Evolutionary conservation across 2,888 invertebrate species (phyloP), one percentile per base, ranked within the genome.

Genomic region (Eupithecia subumbrata): DNA sequence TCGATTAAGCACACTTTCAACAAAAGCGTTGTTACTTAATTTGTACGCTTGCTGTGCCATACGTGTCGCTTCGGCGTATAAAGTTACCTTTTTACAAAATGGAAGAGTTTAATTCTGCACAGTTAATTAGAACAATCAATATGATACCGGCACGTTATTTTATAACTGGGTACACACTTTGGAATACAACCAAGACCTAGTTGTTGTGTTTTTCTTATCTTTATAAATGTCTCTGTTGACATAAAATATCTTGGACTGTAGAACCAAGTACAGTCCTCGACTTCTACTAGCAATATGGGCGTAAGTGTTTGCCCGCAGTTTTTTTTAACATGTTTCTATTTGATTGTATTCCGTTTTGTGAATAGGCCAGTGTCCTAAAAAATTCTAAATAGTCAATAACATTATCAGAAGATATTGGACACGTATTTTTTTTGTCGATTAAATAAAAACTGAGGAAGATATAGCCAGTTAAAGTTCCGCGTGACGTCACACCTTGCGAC

Each of bases 1-100:
- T 66, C 48, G 12, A 56, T 60, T 48, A 75, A 48, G 68, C 71
- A 52, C 34, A 74, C 48, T 63, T 37, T 72, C 63, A 74, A 73
- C 40, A 64, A 52, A 73, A 63, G 25, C 67, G n/a, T 40, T 37
- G 18, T 40, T 43, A 8, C 37, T 40, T n/a, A 11, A 12, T 68
- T 37, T 3, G 25, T 45, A 68, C 11, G 68, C 68, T 68, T 68
- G 43, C 37, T 60, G 40, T 60, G 5, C 34, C 8, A 64, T 64
- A 25, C 22, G 22, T 67, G 40, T 37, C n/a, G 40, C n/a, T 5
- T 25, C 12, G 25, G 14, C 25, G 52, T n/a, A 52, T 9, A n/a
- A 52, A 52, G n/a, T n/a, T 52, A n/a, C 8, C n/a, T 5, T 60
- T 12, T 60, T 60, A 60, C 12, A 22, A 52, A 56, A 56, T 56